These are phyloP conservation scores for Dicentrarchus labrax DNA, from an alignment of 2,113 vertebrate species.

Conservation along the genomic window DNA sequence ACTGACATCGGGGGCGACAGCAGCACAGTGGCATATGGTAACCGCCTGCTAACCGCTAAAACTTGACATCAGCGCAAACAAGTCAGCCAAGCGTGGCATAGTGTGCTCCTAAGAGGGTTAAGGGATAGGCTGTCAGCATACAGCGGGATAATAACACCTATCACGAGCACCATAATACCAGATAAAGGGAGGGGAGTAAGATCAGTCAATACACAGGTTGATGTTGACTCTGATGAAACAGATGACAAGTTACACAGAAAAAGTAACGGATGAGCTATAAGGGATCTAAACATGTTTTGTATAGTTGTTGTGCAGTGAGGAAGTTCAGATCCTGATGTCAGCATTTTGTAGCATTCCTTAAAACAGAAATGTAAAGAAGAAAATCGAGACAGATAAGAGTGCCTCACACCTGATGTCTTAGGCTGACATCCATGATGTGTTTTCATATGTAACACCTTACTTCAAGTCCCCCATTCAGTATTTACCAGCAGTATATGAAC, in stretches of 20 bases:
- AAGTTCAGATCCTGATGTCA: slow-evolving; percentile 22
- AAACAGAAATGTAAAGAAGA: slow-evolving; percentile 15
- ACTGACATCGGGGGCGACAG: slow-evolving; percentile 83
- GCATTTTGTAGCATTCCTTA: slow-evolving; percentile 15
- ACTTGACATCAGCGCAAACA: slow-evolving; percentile 87
- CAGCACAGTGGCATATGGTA: slow-evolving; percentile 85
- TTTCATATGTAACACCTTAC: background rate
- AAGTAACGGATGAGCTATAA: slow-evolving; percentile 36
- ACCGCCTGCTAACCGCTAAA: slow-evolving; percentile 82
- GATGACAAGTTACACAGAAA: slow-evolving; percentile 41
- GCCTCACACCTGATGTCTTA: slow-evolving; percentile 21
- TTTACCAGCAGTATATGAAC: background rate
- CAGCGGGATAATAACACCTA: slow-evolving; percentile 79
- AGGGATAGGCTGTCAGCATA: slow-evolving; percentile 82
- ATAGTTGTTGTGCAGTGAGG: background rate
- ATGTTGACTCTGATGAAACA: slow-evolving; percentile 46
- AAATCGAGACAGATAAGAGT: background rate
- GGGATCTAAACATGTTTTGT: slow-evolving; percentile 5
- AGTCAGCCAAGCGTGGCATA: slow-evolving; percentile 82
- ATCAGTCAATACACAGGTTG: slow-evolving; percentile 44
- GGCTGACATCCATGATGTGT: slow-evolving; percentile 8
- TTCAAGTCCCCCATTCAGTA: background rate
- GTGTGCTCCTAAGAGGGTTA: slow-evolving; percentile 82
- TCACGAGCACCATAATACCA: slow-evolving; percentile 53
- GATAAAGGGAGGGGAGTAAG: slow-evolving; percentile 53